A percentile compares a stretch with the other conserved stretches of the same genome.
Conservation (phyloP, 2,797 vertebrate genomes). For the Furcifer pardalis region DNA sequence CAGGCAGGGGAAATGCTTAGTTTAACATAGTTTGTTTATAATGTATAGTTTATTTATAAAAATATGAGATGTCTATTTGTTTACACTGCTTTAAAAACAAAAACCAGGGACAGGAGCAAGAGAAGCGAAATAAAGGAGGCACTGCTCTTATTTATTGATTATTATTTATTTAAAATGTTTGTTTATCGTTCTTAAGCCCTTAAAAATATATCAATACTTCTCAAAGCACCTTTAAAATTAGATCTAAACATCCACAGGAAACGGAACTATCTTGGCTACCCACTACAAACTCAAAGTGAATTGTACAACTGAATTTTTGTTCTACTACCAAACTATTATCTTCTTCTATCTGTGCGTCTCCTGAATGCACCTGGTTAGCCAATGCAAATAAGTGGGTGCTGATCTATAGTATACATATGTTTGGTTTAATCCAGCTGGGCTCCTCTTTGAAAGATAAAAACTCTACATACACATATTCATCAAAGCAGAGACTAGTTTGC, state of each 20-base stretch:
- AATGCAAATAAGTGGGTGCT: background rate
- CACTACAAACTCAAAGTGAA: too few relatives aligned
- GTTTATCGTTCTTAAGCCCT: too few relatives aligned
- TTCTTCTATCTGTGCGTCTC: background rate
- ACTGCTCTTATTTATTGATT: background rate
- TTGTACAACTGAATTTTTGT: too few relatives aligned
- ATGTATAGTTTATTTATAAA: background rate
- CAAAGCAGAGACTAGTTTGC: background rate
- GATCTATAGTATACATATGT: background rate
- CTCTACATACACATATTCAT: background rate
- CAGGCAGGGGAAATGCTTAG: background rate
- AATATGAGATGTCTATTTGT: background rate
- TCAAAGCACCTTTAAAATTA: too few relatives aligned
- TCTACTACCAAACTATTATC: too few relatives aligned
- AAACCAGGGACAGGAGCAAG: background rate
- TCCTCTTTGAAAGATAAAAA: background rate
- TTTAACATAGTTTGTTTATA: background rate
- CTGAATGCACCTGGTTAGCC: background rate
- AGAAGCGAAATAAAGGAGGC: background rate
- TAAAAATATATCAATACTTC: too few relatives aligned
- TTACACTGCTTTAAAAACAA: background rate
- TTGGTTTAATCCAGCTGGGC: background rate
- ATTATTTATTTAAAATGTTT: too few relatives aligned
- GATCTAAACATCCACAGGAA: too few relatives aligned
- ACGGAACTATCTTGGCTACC: too few relatives aligned